phyloP scores from a whole-genome alignment of 2,888 invertebrate genomes.

The Hylaea fasciaria region DNA sequence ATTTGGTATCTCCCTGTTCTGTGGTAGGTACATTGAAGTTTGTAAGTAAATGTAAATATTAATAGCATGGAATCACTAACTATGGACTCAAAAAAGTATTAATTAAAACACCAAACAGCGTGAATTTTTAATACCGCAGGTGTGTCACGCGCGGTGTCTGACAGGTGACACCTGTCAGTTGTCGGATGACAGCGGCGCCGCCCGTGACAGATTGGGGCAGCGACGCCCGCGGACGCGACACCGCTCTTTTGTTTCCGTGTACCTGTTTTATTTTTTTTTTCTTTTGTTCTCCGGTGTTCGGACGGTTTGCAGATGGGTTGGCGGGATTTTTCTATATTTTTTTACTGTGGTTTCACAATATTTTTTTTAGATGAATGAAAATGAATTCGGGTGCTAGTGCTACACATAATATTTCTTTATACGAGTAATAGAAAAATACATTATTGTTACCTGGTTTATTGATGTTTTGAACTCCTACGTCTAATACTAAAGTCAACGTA shows the following conservation, averaged over 20 bases:
- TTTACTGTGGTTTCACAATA: not conserved
- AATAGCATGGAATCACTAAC: no score
- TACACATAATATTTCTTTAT: not conserved
- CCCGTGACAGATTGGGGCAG: slow-evolving; percentile 77
- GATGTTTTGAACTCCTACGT: no score
- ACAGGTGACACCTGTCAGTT: slow-evolving; percentile 59
- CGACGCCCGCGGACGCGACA: slow-evolving; percentile 60
- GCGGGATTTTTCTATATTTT: slow-evolving; percentile 13
- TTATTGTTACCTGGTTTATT: no score
- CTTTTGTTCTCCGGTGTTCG: slow-evolving; percentile 36
- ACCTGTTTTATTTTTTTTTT: slow-evolving; percentile 57
- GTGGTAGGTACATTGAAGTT: no score
- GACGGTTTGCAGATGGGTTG: slow-evolving; percentile 18
- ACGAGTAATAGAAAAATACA: no score
- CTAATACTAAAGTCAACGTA: no score
- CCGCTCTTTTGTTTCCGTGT: slow-evolving; percentile 55
- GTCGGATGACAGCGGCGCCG: slow-evolving; percentile 59
- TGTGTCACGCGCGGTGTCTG: slow-evolving; percentile 58
- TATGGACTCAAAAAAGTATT: not conserved
- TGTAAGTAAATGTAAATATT: no score
- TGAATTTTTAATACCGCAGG: slow-evolving; percentile 47
- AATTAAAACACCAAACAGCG: slow-evolving; percentile 23
- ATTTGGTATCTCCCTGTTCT: no score
- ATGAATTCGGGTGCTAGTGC: not conserved
- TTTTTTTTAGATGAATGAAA: not conserved